Conservation (phyloP, 2,888 invertebrate genomes). For the Tenthredo scrophulariae region DNA sequence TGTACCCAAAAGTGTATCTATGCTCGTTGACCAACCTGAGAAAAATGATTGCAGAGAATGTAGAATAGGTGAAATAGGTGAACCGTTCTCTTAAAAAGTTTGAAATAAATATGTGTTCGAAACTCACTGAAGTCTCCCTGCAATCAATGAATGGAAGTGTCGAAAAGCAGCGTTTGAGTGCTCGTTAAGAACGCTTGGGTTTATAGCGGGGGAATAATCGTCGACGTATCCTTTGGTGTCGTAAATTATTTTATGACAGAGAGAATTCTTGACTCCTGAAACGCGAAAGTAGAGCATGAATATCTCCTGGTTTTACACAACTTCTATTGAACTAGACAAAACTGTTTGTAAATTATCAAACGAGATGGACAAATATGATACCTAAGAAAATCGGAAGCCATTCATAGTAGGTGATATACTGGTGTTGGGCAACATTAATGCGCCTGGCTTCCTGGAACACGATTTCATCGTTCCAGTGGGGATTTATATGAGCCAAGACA, state of each 20-base stretch:
- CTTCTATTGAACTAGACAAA: neutral
- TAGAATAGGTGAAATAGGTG: neutral
- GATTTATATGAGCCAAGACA: constrained; percentile 84
- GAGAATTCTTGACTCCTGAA: constrained; percentile 82
- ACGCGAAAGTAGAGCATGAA: neutral
- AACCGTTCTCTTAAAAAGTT: neutral
- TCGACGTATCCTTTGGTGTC: constrained; percentile 82
- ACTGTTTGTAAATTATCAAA: neutral
- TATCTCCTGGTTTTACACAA: neutral
- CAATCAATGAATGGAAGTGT: constrained; percentile 87
- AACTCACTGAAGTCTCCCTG: constrained; percentile 85
- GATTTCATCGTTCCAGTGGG: constrained; percentile 86
- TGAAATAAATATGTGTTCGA: neutral
- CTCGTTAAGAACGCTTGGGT: constrained; percentile 85
- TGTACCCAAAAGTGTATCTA: constrained; percentile 77
- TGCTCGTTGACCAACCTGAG: constrained; percentile 82
- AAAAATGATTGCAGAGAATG: neutral
- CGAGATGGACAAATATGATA: constrained; percentile 65
- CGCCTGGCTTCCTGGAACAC: constrained; percentile 87
- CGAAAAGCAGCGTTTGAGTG: constrained; percentile 87
- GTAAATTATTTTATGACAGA: constrained; percentile 83
- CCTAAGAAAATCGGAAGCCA: constrained; percentile 89
- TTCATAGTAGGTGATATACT: constrained; percentile 90
- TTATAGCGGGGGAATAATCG: constrained; percentile 84
- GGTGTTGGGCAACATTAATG: constrained; percentile 87